Conservation (phyloP, 30 jellyfish, hydroid and myxozoan species). For the Calvadosia cruxmelitensis region DNA sequence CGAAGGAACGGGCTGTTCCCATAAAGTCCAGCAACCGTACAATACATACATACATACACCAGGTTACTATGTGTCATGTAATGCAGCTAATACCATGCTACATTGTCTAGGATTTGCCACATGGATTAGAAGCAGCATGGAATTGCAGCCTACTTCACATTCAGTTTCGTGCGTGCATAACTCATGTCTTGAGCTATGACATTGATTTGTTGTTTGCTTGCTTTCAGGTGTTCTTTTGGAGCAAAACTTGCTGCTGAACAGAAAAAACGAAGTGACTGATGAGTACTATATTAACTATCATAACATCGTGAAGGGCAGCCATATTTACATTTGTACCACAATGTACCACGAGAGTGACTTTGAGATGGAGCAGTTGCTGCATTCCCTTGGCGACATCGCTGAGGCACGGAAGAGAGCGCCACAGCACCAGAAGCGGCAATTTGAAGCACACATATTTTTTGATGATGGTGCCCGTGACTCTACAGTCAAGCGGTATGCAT, state of each 20-base stretch:
- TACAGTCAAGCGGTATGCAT: conserved; percentile 64
- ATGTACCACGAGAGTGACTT: conserved; percentile 94
- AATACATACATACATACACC: no score
- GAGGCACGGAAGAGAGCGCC: conserved; percentile 44
- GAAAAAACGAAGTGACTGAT: conserved; percentile 64
- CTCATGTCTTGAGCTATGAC: no score
- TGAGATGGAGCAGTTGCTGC: conserved; percentile 91
- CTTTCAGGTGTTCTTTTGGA: conserved; percentile 57
- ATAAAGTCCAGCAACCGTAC: no score
- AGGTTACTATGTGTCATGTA: no score
- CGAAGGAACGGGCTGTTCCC: no score
- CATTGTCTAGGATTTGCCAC: no score
- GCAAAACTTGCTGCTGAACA: conserved; percentile 49
- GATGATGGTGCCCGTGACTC: conserved; percentile 87
- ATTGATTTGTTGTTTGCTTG: background rate
- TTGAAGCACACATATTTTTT: conserved; percentile 68
- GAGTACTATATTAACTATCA: conserved; percentile 46
- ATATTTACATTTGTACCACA: conserved; percentile 77
- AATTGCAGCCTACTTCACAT: no score
- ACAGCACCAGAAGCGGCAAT: conserved; percentile 23
- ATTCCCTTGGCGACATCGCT: conserved; percentile 60
- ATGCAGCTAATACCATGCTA: no score
- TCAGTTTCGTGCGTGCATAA: no score
- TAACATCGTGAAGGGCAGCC: conserved; percentile 44
- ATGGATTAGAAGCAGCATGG: no score